A percentile compares a stretch with the other conserved stretches of the same genome.
phyloP scores from a whole-genome alignment of 1,140 invertebrate genomes.

The Frieseomelitta varia region DNA sequence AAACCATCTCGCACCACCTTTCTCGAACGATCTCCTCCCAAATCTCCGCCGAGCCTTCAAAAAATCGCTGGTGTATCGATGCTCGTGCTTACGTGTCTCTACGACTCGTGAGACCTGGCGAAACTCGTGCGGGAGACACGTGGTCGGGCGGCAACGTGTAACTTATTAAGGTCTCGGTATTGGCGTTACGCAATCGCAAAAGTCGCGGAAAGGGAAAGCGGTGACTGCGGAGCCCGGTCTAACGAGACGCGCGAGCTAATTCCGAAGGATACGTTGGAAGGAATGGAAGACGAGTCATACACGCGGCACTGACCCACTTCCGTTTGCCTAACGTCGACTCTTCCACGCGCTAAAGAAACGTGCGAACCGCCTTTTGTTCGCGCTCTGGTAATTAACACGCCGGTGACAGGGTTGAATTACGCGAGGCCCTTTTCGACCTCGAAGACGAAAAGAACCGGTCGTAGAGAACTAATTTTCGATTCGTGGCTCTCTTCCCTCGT shows the following conservation, averaged over 20 bases:
- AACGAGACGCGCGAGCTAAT: slow-evolving; percentile 46
- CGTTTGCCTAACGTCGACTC: slow-evolving; percentile 2
- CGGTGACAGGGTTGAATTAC: slow-evolving; percentile 25
- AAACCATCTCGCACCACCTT: too few species aligned
- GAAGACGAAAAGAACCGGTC: background rate
- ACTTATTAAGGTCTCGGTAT: slow-evolving; percentile 41
- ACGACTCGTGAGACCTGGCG: background rate
- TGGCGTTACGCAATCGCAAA: slow-evolving; percentile 60
- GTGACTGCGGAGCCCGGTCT: slow-evolving; percentile 45
- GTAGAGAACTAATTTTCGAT: slow-evolving; percentile 2
- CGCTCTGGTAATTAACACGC: slow-evolving; percentile 7
- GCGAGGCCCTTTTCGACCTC: background rate
- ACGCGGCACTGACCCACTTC: slow-evolving; percentile 69
- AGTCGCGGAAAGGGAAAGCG: slow-evolving; percentile 71
- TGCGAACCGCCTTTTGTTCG: slow-evolving; percentile 5
- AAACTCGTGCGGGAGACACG: slow-evolving; percentile 21
- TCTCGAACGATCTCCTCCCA: too few species aligned
- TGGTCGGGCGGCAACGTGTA: slow-evolving; percentile 29
- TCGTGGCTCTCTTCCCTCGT: too few species aligned
- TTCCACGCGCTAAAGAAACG: background rate
- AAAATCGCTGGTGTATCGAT: background rate
- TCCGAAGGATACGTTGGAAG: slow-evolving; percentile 36
- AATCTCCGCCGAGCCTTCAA: too few species aligned
- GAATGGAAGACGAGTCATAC: slow-evolving; percentile 47
- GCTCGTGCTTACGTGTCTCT: too few species aligned